Percentiles rank a stretch among this genome's conserved stretches.
phyloP scores from a whole-genome alignment of 2,888 invertebrate genomes.

The Apomyelois bistriatella region DNA sequence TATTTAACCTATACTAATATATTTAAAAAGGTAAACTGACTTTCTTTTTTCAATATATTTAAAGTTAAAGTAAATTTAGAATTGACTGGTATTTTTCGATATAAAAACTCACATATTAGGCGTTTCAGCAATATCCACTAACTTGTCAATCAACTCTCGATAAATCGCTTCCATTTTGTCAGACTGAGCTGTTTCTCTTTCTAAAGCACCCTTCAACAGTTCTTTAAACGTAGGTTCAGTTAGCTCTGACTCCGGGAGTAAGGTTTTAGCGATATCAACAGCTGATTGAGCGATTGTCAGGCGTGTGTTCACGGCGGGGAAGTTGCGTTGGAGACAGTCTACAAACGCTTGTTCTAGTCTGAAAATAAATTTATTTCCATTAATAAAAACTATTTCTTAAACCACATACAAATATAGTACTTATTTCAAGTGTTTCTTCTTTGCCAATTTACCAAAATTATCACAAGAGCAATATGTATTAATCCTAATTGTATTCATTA shows the following conservation, averaged over 20 bases:
- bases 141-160: conserved; percentile 74
- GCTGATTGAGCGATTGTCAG: conserved; percentile 75
- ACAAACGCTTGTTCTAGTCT: conserved; percentile 79
- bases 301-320: conserved; percentile 82
- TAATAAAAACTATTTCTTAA: background rate
- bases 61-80: background rate
- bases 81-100: background rate
- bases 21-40: no score
- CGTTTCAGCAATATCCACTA: conserved; percentile 69
- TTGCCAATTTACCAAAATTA: no score
- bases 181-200: conserved; percentile 55
- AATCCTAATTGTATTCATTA: no score
- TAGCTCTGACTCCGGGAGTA: conserved; percentile 62
- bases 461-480: no score
- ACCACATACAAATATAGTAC: no score
- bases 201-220: conserved; percentile 44
- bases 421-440: no score
- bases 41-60: no score
- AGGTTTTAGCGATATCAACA: conserved; percentile 63
- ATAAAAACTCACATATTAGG: conserved; percentile 57
- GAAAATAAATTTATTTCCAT: conserved; percentile 5
- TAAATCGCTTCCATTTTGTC: conserved; percentile 74
- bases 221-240: conserved; percentile 39
- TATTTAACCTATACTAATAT: no score
- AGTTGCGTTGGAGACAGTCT: conserved; percentile 78